phyloP scores from a whole-genome alignment of 2,888 invertebrate species.

The Listrodromus nycthemerus region DNA sequence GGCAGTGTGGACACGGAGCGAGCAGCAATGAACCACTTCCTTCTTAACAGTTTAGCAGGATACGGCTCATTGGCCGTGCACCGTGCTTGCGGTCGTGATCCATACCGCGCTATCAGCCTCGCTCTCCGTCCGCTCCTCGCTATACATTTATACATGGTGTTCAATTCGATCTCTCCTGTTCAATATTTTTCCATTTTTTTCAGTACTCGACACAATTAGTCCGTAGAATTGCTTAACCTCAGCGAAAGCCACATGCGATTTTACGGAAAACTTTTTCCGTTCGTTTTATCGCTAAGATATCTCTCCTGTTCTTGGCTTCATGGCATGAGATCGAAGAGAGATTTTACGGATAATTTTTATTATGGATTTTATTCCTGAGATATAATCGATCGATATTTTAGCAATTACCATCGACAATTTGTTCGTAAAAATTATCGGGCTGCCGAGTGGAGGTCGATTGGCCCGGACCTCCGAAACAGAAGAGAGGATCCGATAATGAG shows the following conservation, averaged over 20 bases:
- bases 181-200: neutral
- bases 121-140: slow-evolving; percentile 71
- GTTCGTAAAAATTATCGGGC: neutral
- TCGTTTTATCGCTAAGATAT: too few species aligned
- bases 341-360: too few species aligned
- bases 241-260: too few species aligned
- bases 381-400: too few species aligned
- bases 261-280: too few species aligned
- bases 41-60: slow-evolving; percentile 85
- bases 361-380: too few species aligned
- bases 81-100: slow-evolving; percentile 81
- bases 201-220: neutral
- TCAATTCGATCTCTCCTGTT: slow-evolving; percentile 47
- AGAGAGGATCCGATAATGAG: slow-evolving; percentile 66
- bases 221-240: too few species aligned
- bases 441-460: neutral
- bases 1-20: slow-evolving; percentile 71
- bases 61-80: slow-evolving; percentile 84
- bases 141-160: slow-evolving; percentile 56
- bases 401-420: too few species aligned
- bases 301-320: too few species aligned
- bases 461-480: slow-evolving; percentile 44
- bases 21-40: slow-evolving; percentile 85
- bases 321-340: too few species aligned
- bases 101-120: slow-evolving; percentile 78